Base-by-base conservation (phyloP, 2,888 invertebrate genomes). In the Cyclophora albipunctata region DNA sequence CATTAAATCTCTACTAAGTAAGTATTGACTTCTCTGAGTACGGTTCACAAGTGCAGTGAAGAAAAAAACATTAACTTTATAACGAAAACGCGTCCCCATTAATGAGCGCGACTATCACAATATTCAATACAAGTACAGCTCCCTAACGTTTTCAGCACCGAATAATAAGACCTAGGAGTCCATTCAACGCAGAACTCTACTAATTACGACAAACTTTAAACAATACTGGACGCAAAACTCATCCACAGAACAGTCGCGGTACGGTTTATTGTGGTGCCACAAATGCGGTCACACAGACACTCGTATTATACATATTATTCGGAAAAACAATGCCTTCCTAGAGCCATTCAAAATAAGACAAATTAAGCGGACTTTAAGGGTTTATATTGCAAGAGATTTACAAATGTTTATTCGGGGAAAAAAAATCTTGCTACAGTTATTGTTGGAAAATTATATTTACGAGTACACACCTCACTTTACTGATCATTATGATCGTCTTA, bases 161-260 rank as follows among this genome's bases (percentile, higher is more conserved):
- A 65, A 82, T 80, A 85, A 84, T 84, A 76, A 78, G 77, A 78
- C 75, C 80, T 63, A 80, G 78, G 73, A 80, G 78, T 81, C 80
- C 73, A 85, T 86, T 86, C 84, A 86, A 69, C 71, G 71, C 67
- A 73, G 75, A 84, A 83, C 83, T 84, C 76, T 78, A 84, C 85
- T 87, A 87, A 87, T 87, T 87, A 87, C 84, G 81, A 83, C 85
- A 81, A 87, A 86, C 84, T 87, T 86, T 84, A 81, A 87, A 87
- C 86, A 87, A 87, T 87, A 84, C 84, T 85, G 84, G 85, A 85
- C 84, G 77, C 76, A 74, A 84, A 86, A 84, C 84, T 86, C 84
- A 83, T 84, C 82, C 82, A 77, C 75, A 76, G 84, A 78, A 81
- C 78, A 81, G 82, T 79, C 79, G 73, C 77, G 74, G 74, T 71